Percentiles rank a stretch among this genome's conserved stretches.
These are phyloP conservation scores for Phymastichus coffea DNA, from an alignment of 1,140 invertebrate genomes.

Conservation along the genomic window DNA sequence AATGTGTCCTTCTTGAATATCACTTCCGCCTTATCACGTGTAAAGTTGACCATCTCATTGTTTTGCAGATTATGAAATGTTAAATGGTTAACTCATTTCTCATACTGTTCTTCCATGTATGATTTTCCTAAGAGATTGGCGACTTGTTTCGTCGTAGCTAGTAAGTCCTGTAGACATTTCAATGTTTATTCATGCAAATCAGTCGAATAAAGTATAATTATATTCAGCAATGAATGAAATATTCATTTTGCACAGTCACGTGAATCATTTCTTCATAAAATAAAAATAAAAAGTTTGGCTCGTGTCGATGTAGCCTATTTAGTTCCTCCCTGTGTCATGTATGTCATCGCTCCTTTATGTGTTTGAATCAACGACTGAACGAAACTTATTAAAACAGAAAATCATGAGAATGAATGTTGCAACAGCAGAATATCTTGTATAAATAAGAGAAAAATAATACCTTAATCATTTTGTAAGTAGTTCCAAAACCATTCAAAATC, in stretches of 20 bases:
- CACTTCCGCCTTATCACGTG: conserved; percentile 59
- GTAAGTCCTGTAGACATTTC: conserved; percentile 57
- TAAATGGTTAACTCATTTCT: conserved; percentile 62
- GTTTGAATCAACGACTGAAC: conserved; percentile 67
- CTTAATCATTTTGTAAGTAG: conserved; percentile 68
- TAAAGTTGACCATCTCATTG: conserved; percentile 66
- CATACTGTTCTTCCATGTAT: conserved; percentile 57
- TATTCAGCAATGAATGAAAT: background rate
- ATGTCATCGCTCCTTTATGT: conserved; percentile 70
- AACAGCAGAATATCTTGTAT: too few relatives aligned
- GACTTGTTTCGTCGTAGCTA: conserved; percentile 57
- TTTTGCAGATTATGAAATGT: conserved; percentile 72
- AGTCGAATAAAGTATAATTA: too few relatives aligned
- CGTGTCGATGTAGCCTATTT: conserved; percentile 58
- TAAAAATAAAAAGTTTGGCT: conserved; percentile 68
- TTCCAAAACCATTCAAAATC: conserved; percentile 72
- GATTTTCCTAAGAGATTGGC: conserved; percentile 62
- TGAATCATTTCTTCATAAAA: conserved; percentile 74
- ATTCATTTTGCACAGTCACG: conserved; percentile 42
- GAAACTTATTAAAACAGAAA: conserved; percentile 54
- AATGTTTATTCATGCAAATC: background rate
- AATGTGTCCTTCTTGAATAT: conserved; percentile 62
- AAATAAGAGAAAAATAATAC: conserved; percentile 48
- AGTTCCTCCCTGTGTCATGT: too few relatives aligned
- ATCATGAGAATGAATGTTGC: too few relatives aligned